Evolutionary conservation across 92 coral and sea anemone genomes (phyloP), one percentile per base, ranked within the genome.

Genomic region (Heteractis magnifica): DNA sequence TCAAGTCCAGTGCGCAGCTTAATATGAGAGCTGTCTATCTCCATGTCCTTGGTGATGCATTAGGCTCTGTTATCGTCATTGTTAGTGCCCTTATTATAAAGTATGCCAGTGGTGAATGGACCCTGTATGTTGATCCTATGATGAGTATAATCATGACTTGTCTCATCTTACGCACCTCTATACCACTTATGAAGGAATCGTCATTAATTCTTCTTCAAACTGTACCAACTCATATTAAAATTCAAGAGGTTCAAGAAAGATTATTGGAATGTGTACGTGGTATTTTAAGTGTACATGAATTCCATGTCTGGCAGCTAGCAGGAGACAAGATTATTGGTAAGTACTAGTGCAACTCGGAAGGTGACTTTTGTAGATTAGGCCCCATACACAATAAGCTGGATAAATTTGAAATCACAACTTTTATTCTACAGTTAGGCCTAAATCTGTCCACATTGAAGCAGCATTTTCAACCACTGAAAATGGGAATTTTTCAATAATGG

Each of bases 281-380:
- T 11, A 95, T 96, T 41, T 86, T 96, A 52, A 94, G 98, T 75
- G 93, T 96, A 5, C 99, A 96, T 51, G 99, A 96, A 86, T 96
- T 96, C 65, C 99, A 96, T 87, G 99, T 96, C 26, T 96, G 99
- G 99, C 99, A 96, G 86, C 86, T 96, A 77, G 99, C 99, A 1
- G 99, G 99, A 10, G 97, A 94, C 76, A 96, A 96, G 76, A 96
- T 96, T 16, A 96, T 96, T 79, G 99, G 98, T 94, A 53, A 90
- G 98, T 72, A 59, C 12, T 23, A 51, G 21, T 4, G 21, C n/a
- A 10, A n/a, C 8, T 14, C 10, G 3, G 70, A 9, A 16, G 6
- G n/a, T 13, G 59, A 60, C 4, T 60, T 60, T 11, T 60, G 19
- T 18, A 12, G 20, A 8, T 8, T 18, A 60, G 16, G 16, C 20